phyloP scores from a whole-genome alignment of 2,888 invertebrate genomes.

The Meganola albula region DNA sequence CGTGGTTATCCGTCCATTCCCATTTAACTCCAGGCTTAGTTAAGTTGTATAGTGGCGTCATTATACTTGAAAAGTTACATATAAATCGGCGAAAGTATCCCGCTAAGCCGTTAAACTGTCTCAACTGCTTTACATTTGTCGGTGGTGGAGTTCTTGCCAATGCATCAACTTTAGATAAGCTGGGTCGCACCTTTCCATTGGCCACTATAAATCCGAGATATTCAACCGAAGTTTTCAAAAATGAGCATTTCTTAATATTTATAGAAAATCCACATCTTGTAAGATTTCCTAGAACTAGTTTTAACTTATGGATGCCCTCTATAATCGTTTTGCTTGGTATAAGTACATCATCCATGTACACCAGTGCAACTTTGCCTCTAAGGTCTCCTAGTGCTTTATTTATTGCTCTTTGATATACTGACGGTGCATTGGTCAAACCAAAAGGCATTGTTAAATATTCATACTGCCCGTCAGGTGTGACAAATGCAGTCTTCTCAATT shows the following conservation, averaged over 20 bases:
- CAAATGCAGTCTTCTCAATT: conserved; percentile 2
- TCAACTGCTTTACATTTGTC: conserved; percentile 4
- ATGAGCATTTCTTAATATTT: conserved; percentile 3
- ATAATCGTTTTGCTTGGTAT: not conserved
- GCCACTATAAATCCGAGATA: conserved; percentile 6
- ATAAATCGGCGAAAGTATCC: conserved; percentile 6
- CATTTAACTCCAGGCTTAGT: conserved; percentile 2
- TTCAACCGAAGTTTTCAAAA: conserved; percentile 5
- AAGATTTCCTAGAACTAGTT: not conserved
- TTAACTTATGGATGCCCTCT: not conserved
- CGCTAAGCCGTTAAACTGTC: conserved; percentile 6
- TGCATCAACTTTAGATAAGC: conserved; percentile 4
- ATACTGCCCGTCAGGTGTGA: conserved; percentile 3
- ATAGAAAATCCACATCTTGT: conserved; percentile 3
- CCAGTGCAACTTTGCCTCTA: not conserved
- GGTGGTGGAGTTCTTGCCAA: conserved; percentile 3
- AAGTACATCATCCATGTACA: conserved; percentile 7
- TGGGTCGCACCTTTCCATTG: conserved; percentile 6
- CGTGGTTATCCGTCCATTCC: conserved; percentile 1
- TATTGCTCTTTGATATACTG: conserved; percentile 8
- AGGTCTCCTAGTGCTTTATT: conserved; percentile 3
- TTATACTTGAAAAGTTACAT: conserved; percentile 1
- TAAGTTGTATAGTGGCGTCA: conserved; percentile 3
- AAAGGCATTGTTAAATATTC: conserved; percentile 8
- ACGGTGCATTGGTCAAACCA: conserved; percentile 3